A percentile compares a stretch with the other conserved stretches of the same genome.
These are phyloP conservation scores for Tapirus indicus DNA, from an alignment of 2,797 vertebrate species.

Conservation along the genomic window DNA sequence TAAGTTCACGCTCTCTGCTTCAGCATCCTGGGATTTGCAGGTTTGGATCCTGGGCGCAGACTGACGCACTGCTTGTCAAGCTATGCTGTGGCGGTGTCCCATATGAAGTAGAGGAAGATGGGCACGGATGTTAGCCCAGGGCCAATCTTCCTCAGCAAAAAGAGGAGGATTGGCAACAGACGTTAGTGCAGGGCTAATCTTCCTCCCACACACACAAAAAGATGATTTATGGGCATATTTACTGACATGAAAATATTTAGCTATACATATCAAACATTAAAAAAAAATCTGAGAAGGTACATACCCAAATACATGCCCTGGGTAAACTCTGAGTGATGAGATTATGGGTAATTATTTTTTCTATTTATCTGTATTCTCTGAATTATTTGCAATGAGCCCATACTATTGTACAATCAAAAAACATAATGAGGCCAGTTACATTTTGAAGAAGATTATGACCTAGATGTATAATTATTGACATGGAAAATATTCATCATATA, in stretches of 20 bases:
- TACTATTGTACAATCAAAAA: conserved; percentile 51
- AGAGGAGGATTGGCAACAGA: too few relatives aligned
- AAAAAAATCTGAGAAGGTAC: conserved; percentile 13
- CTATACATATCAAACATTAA: not conserved
- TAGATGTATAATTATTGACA: not conserved
- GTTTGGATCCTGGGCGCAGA: too few relatives aligned
- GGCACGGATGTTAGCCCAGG: too few relatives aligned
- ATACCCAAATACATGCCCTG: not conserved
- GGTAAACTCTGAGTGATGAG: not conserved
- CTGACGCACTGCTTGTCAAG: too few relatives aligned
- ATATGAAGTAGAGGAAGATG: too few relatives aligned
- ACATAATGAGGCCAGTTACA: not conserved
- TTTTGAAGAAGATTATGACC: not conserved
- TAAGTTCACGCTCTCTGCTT: too few relatives aligned
- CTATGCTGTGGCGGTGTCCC: too few relatives aligned
- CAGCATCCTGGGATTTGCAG: too few relatives aligned
- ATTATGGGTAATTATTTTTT: not conserved
- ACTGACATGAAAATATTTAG: conserved; percentile 55
- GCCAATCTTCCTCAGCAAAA: too few relatives aligned
- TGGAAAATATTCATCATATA: not conserved
- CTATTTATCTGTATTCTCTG: not conserved
- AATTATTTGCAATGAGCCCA: not conserved
- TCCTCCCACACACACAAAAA: too few relatives aligned
- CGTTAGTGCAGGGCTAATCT: too few relatives aligned
- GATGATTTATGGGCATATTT: not conserved